These are phyloP conservation scores for Cyclophora albipunctata DNA, from an alignment of 2,888 invertebrate species.

Conservation along the genomic window DNA sequence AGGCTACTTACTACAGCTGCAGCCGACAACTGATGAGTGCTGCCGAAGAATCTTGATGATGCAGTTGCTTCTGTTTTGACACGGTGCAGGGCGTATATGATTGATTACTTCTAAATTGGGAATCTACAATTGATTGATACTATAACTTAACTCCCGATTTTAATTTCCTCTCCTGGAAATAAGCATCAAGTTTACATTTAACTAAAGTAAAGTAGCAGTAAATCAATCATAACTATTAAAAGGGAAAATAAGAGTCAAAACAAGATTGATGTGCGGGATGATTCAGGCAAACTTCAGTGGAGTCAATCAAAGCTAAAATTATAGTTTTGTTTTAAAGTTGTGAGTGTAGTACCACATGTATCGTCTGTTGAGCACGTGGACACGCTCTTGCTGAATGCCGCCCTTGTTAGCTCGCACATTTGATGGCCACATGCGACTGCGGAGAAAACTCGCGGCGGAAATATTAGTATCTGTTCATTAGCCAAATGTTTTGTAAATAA, in stretches of 20 bases:
- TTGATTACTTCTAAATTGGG: too few relatives aligned
- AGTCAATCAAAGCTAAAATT: conserved; percentile 14
- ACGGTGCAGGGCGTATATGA: too few relatives aligned
- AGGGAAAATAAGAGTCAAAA: background rate
- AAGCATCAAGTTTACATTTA: too few relatives aligned
- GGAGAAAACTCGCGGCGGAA: conserved; percentile 10
- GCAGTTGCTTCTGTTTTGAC: too few relatives aligned
- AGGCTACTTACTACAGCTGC: too few relatives aligned
- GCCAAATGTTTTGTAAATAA: conserved; percentile 3
- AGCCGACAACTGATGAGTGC: too few relatives aligned
- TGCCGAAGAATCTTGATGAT: too few relatives aligned
- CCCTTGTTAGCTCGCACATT: conserved; percentile 55
- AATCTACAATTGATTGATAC: too few relatives aligned
- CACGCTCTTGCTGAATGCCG: conserved; percentile 40
- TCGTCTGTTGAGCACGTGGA: conserved; percentile 25
- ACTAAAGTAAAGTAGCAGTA: too few relatives aligned
- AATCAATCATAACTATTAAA: too few relatives aligned
- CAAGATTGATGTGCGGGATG: background rate
- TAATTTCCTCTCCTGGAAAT: too few relatives aligned
- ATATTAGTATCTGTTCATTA: conserved; percentile 8
- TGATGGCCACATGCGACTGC: conserved; percentile 47
- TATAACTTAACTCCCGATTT: too few relatives aligned
- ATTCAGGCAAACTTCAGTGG: conserved; percentile 19
- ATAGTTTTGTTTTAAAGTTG: conserved; percentile 2
- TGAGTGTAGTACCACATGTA: conserved; percentile 18